These are phyloP conservation scores for Arvicanthis niloticus DNA, from an alignment of 2,113 vertebrate species.

Conservation along the genomic window DNA sequence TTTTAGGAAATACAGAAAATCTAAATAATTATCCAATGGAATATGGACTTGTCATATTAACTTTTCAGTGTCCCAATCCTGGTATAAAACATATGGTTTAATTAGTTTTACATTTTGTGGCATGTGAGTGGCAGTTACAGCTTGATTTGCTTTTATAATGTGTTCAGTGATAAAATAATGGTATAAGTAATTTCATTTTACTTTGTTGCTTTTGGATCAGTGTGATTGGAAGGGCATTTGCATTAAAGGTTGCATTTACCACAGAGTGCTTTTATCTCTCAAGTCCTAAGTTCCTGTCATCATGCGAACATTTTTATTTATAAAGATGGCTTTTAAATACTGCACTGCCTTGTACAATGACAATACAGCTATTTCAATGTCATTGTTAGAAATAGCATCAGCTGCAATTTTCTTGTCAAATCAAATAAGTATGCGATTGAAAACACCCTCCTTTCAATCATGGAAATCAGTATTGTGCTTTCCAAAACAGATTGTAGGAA, in stretches of 20 bases:
- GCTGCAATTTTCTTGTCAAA: conserved; percentile 73
- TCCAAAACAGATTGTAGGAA: conserved; percentile 65
- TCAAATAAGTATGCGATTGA: conserved; percentile 73
- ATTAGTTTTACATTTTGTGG: neutral
- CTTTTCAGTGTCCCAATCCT: neutral
- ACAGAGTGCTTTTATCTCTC: conserved; percentile 42
- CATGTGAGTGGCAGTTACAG: neutral
- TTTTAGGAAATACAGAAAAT: neutral
- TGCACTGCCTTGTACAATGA: conserved; percentile 65
- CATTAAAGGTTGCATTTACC: neutral
- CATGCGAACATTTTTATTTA: conserved; percentile 56
- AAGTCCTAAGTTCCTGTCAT: conserved; percentile 53
- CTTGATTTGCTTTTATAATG: neutral
- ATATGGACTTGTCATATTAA: conserved; percentile 1
- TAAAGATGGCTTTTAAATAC: conserved; percentile 39
- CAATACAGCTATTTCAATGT: conserved; percentile 52
- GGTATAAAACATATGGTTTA: neutral
- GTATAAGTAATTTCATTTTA: neutral
- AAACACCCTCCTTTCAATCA: conserved; percentile 62
- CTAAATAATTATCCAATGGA: conserved; percentile 5
- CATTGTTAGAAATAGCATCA: conserved; percentile 70
- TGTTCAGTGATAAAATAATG: neutral
- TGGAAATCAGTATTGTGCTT: conserved; percentile 58
- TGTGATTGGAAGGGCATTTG: neutral
- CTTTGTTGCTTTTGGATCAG: conserved; percentile 29